Evolutionary conservation across 1,140 invertebrate species (phyloP).

Genomic region (Macrosteles quadrilineatus): DNA sequence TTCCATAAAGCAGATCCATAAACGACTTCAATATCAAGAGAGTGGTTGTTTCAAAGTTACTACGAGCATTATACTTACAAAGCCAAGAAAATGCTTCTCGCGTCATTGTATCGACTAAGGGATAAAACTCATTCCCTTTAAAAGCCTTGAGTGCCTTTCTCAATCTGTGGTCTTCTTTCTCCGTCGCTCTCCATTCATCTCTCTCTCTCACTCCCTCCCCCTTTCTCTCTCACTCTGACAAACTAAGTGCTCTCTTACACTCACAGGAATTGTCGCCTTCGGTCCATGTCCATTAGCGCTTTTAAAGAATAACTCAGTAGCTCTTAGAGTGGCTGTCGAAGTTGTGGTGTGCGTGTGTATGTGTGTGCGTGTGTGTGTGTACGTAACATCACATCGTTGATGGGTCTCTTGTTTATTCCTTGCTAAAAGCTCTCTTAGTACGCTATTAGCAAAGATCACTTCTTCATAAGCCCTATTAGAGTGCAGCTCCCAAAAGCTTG

Average conservation of each 20-base stretch:
- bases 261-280: slow-evolving; percentile 19
- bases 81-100: slow-evolving; percentile 21
- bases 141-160: slow-evolving; percentile 16
- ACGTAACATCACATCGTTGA: neutral
- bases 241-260: slow-evolving; percentile 24
- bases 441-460: slow-evolving; percentile 24
- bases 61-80: slow-evolving; percentile 21
- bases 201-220: neutral
- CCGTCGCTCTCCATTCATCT: neutral
- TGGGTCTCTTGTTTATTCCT: slow-evolving; percentile 18
- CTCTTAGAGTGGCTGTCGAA: slow-evolving; percentile 13
- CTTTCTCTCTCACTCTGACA: slow-evolving; percentile 9
- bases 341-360: neutral
- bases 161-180: neutral
- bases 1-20: neutral
- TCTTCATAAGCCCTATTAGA: slow-evolving; percentile 18
- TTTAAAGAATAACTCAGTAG: slow-evolving; percentile 25
- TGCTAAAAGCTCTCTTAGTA: slow-evolving; percentile 17
- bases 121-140: slow-evolving; percentile 12
- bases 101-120: neutral
- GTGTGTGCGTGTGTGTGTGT: neutral
- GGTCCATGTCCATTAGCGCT: slow-evolving; percentile 21
- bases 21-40: slow-evolving; percentile 9
- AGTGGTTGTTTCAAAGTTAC: slow-evolving; percentile 26
- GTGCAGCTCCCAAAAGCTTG: slow-evolving; percentile 8